Evolutionary conservation across 2,888 invertebrate species (phyloP).

Genomic region (Lydus trimaculatus): DNA sequence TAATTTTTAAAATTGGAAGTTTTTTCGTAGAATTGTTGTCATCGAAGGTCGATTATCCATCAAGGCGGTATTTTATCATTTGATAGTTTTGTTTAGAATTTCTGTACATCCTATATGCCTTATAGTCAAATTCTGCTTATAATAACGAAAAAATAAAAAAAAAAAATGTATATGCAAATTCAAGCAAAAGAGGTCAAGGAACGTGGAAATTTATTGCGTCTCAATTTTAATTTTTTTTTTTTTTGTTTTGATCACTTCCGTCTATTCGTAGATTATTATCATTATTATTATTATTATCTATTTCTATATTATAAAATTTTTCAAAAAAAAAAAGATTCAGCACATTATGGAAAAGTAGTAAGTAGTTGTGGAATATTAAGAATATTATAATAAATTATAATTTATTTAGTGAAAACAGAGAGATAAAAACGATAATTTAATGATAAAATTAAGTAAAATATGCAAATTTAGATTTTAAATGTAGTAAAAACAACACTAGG

Average conservation of each 20-base stretch:
- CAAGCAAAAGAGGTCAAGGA: conserved; percentile 1
- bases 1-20: not conserved
- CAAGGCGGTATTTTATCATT: not conserved
- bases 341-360: not conserved
- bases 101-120: not conserved
- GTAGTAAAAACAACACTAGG: not conserved
- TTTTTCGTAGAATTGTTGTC: not conserved
- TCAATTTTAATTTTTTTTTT: not conserved
- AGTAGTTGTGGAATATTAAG: no score
- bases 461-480: not conserved
- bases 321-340: not conserved
- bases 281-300: not conserved
- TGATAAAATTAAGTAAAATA: not conserved
- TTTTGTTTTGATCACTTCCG: not conserved
- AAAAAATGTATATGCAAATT: conserved; percentile 2
- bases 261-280: not conserved
- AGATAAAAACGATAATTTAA: not conserved
- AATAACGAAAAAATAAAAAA: not conserved
- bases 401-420: no score
- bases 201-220: conserved; percentile 8
- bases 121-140: not conserved
- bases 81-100: conserved; percentile 4
- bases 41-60: not conserved
- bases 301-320: not conserved
- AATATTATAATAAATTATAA: no score